Conservation (phyloP, 2,113 vertebrate species). For the Sciurus niger region DNA sequence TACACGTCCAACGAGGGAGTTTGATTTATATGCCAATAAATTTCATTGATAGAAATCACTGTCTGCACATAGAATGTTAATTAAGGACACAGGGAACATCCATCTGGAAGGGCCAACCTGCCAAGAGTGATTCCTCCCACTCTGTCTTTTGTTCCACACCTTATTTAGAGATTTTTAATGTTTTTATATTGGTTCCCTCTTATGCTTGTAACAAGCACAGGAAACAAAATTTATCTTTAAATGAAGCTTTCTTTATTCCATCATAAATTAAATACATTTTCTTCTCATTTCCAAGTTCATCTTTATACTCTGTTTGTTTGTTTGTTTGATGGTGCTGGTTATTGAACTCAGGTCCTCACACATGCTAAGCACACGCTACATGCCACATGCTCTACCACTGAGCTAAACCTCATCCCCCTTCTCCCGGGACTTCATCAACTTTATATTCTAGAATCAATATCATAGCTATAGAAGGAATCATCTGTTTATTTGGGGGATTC, state of each 20-base stretch:
- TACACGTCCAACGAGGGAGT: conserved; percentile 29
- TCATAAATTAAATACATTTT: conserved; percentile 67
- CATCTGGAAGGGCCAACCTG: conserved; percentile 64
- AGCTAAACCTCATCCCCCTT: not conserved
- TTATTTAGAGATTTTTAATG: conserved; percentile 61
- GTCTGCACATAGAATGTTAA: conserved; percentile 61
- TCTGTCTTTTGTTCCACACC: conserved; percentile 59
- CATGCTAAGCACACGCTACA: not conserved
- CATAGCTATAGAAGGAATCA: not conserved
- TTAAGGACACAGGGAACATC: conserved; percentile 46
- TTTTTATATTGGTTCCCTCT: conserved; percentile 37
- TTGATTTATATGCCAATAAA: conserved; percentile 60
- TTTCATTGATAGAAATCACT: conserved; percentile 65
- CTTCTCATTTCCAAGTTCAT: conserved; percentile 57
- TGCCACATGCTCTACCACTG: not conserved
- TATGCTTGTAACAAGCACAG: conserved; percentile 31
- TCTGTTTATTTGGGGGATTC: conserved; percentile 28
- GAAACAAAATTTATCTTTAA: conserved; percentile 64
- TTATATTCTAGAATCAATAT: conserved; percentile 58
- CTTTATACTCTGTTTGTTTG: not conserved
- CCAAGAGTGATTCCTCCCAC: conserved; percentile 51
- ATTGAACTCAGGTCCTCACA: not conserved
- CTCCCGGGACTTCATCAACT: not conserved
- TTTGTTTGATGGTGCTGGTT: not conserved
- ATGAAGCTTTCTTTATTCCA: conserved; percentile 58